phyloP scores from a whole-genome alignment of 2,888 invertebrate species.

The Ophonus ardosiacus region DNA sequence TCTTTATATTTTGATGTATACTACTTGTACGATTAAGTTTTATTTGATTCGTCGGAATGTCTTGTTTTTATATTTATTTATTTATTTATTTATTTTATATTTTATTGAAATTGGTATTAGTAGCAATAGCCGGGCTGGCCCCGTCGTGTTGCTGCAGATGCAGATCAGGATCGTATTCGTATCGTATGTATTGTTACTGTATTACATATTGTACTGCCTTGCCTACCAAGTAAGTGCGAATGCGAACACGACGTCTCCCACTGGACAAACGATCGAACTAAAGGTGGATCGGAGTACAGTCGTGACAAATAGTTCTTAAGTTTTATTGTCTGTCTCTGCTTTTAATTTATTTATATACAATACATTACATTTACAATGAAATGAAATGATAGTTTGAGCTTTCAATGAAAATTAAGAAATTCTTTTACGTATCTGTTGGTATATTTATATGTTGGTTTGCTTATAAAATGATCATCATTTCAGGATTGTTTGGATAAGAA shows the following conservation, averaged over 20 bases:
- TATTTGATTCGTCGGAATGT: neutral
- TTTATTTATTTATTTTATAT: neutral
- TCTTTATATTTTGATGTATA: neutral
- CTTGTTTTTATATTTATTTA: neutral
- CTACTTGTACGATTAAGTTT: neutral
- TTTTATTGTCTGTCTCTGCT: conserved; percentile 74
- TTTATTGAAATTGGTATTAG: neutral
- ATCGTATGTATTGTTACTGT: neutral
- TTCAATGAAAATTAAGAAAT: conserved; percentile 71
- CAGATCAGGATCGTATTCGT: neutral
- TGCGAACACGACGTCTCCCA: conserved; percentile 20
- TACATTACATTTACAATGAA: neutral
- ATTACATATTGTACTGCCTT: neutral
- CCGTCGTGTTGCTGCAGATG: neutral
- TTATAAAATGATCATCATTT: conserved; percentile 66
- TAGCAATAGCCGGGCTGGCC: neutral
- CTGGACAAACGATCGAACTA: conserved; percentile 70
- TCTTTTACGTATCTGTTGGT: conserved; percentile 60
- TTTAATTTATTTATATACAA: conserved; percentile 70
- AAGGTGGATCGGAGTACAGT: conserved; percentile 73
- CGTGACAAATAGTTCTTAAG: conserved; percentile 72
- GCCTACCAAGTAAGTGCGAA: neutral
- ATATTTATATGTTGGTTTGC: conserved; percentile 63
- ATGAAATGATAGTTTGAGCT: conserved; percentile 74
- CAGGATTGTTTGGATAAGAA: conserved; percentile 65